Evolutionary conservation across 92 coral and sea anemone genomes (phyloP).

Genomic region (Phenganax marumi): DNA sequence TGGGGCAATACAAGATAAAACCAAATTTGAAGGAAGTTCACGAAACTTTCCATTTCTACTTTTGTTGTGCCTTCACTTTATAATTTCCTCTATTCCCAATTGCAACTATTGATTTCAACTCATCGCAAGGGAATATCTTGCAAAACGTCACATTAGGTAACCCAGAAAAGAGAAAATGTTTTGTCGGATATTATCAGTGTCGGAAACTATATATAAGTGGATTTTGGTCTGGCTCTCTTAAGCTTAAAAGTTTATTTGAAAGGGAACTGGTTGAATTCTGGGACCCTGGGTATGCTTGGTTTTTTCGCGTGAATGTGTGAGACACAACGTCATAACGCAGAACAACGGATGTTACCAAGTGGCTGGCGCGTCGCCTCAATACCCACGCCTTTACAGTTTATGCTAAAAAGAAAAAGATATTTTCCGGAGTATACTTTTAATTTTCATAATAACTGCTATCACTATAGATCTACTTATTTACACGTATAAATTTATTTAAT

Average conservation of each 20-base stretch:
- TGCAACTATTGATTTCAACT: neutral
- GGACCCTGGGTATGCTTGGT: neutral
- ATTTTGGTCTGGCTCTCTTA: too few relatives aligned
- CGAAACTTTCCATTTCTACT: neutral
- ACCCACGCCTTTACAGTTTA: constrained; percentile 35
- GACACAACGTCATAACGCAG: neutral
- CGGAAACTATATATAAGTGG: too few relatives aligned
- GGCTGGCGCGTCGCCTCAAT: constrained; percentile 23
- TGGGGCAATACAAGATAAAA: constrained; percentile 1
- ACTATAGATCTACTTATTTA: constrained; percentile 19
- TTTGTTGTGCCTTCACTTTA: neutral
- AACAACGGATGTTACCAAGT: constrained; percentile 38
- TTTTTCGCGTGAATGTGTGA: neutral
- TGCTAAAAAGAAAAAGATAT: neutral
- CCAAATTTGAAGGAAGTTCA: neutral
- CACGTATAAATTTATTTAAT: constrained; percentile 14
- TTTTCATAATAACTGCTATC: neutral
- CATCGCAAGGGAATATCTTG: neutral
- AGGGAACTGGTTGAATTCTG: neutral
- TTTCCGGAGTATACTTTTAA: constrained; percentile 27
- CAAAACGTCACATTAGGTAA: too few relatives aligned
- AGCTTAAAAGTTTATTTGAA: too few relatives aligned
- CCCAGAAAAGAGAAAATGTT: too few relatives aligned
- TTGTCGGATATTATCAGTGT: too few relatives aligned
- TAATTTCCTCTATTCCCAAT: neutral